Base-by-base conservation (phyloP, 2,797 vertebrate genomes). In the Galago senegalensis region DNA sequence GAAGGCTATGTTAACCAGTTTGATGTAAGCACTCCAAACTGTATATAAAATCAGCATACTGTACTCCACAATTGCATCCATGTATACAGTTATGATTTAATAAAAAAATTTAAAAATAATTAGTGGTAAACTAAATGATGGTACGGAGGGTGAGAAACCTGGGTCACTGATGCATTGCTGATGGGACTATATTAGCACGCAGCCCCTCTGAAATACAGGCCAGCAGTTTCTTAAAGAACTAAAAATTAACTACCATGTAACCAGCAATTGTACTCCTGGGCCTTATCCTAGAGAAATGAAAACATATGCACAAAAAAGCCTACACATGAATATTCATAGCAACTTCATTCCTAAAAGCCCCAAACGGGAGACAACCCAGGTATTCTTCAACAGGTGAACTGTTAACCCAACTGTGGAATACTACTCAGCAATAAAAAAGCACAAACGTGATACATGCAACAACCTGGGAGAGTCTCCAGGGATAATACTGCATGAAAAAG, bases 201-300 rank as follows among this genome's bases (percentile, higher is more conserved):
- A 76, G 60, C 20, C 29, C 40, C 40, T 86, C 27, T 70, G 46
- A 63, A 73, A 89, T 65, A 56, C 18, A 82, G 31, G 40, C 58
- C 20, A 8, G 21, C 27, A 63, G 2, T 92, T 70, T 92, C 53
- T 84, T 29, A 29, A 5, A 79, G 46, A 93, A 73, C 29, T 79
- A 63, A 84, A 31, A 3, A 31, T 69, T 58, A 92, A 27, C 37
- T 79, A 87, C 5, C 7, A 29, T 60, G 43, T 29, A 89, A 56
- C 56, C 27, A 87, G 46, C 16, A 65, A 37, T 37, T 65, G 7
- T 5, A 49, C 10, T 34, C 77, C 63, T n/a, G 7, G 40, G 7
- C 7, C 40, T 65, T 89, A 72, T 73, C 27, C 46, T n/a, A 89
- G 49, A 89, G 17, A 79, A 89, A 93, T 34, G 27, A 85, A 91